These are phyloP conservation scores for Nemurella pictetii DNA, from an alignment of 2,888 invertebrate species.

Conservation along the genomic window DNA sequence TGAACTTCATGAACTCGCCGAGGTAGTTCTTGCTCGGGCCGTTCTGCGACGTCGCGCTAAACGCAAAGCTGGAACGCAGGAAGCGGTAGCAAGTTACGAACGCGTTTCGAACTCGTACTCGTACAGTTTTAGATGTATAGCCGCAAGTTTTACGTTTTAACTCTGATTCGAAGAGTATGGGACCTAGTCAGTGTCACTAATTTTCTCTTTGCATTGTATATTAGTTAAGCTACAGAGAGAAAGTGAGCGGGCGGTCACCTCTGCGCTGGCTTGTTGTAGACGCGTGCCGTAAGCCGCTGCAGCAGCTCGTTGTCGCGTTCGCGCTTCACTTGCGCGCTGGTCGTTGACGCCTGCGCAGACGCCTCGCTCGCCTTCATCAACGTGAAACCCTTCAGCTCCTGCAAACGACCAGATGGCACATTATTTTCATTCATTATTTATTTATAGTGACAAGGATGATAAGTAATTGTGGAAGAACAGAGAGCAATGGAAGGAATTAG, in stretches of 20 bases:
- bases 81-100: background rate
- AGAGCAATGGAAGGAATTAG: too few species aligned
- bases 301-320: background rate
- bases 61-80: background rate
- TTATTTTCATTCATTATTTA: too few species aligned
- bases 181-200: too few species aligned
- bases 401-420: too few species aligned
- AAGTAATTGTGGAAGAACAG: too few species aligned
- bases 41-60: background rate
- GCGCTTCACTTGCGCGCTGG: background rate
- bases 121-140: too few species aligned
- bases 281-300: background rate
- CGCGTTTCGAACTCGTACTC: too few species aligned
- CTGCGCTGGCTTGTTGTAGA: background rate
- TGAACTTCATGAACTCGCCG: constrained; percentile 27
- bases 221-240: background rate
- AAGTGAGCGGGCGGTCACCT: background rate
- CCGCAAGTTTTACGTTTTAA: too few species aligned
- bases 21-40: background rate
- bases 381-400: too few species aligned
- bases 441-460: too few species aligned
- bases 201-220: too few species aligned
- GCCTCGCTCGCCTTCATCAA: background rate
- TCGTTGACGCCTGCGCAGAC: background rate
- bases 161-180: too few species aligned